These are phyloP conservation scores for Pogonognathellus flavescens DNA, from an alignment of 1,140 invertebrate species.

Conservation along the genomic window DNA sequence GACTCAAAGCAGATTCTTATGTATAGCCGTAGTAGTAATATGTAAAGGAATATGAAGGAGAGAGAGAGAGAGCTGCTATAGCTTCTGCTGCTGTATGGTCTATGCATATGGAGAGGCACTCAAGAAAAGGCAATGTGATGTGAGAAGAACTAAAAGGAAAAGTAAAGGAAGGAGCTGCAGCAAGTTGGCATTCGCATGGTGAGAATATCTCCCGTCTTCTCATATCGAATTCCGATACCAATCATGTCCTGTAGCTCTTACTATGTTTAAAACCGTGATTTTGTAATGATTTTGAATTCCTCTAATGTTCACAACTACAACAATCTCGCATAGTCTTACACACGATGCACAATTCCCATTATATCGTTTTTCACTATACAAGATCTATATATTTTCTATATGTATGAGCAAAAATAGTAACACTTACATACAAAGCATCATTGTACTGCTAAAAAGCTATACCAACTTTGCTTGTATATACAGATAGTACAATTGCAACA, in stretches of 20 bases:
- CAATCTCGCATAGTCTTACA: neutral
- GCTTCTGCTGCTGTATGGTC: too few relatives aligned
- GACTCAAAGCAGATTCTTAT: neutral
- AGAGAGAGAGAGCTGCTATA: too few relatives aligned
- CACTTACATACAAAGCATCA: too few relatives aligned
- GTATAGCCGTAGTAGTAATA: too few relatives aligned
- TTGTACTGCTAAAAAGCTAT: too few relatives aligned
- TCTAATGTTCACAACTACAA: neutral
- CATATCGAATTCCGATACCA: conserved; percentile 65
- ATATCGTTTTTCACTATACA: neutral
- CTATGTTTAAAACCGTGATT: conserved; percentile 62
- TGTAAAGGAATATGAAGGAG: too few relatives aligned
- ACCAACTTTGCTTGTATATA: too few relatives aligned
- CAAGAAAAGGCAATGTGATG: conserved; percentile 24
- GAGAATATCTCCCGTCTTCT: conserved; percentile 44
- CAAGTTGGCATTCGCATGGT: conserved; percentile 35
- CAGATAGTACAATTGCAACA: too few relatives aligned
- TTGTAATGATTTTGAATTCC: conserved; percentile 57
- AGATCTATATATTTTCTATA: too few relatives aligned
- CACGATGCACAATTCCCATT: neutral
- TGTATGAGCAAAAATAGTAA: too few relatives aligned
- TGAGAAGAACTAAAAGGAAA: conserved; percentile 7
- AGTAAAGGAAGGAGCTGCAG: conserved; percentile 42
- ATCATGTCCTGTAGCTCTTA: conserved; percentile 52
- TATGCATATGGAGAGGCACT: neutral